Evolutionary conservation across 2,888 invertebrate genomes (phyloP).

Genomic region (Hemicrepidius hirtus): DNA sequence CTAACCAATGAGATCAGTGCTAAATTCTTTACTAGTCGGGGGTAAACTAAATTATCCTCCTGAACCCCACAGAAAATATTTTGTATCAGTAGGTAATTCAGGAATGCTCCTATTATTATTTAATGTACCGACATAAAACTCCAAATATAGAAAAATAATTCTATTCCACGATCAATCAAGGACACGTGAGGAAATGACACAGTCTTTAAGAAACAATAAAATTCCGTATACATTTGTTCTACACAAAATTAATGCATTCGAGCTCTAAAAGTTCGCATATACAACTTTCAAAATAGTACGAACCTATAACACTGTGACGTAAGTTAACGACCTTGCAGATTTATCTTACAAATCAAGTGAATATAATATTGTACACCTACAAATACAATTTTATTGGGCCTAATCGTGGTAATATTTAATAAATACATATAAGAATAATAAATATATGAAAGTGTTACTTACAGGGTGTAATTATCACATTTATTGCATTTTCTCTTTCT

Average conservation of each 20-base stretch:
- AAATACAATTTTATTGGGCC: constrained; percentile 24
- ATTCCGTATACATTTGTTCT: constrained; percentile 10
- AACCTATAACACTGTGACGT: constrained; percentile 39
- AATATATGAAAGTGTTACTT: constrained; percentile 25
- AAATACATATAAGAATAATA: constrained; percentile 1
- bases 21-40: no score
- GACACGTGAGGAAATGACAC: constrained; percentile 2
- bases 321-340: constrained; percentile 42
- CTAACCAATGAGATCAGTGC: no score
- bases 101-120: no score
- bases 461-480: constrained; percentile 13
- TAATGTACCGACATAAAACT: no score
- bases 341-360: constrained; percentile 26
- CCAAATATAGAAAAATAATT: not conserved
- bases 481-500: constrained; percentile 11
- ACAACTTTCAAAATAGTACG: constrained; percentile 44
- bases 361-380: constrained; percentile 19
- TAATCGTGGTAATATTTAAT: constrained; percentile 5
- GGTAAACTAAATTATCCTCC: no score
- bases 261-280: constrained; percentile 20
- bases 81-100: no score
- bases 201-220: constrained; percentile 22
- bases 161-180: not conserved
- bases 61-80: no score
- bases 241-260: constrained; percentile 25